Evolutionary conservation across 2,888 invertebrate genomes (phyloP), one percentile per base, ranked within the genome.

Genomic region (Drosophila neutralis): DNA sequence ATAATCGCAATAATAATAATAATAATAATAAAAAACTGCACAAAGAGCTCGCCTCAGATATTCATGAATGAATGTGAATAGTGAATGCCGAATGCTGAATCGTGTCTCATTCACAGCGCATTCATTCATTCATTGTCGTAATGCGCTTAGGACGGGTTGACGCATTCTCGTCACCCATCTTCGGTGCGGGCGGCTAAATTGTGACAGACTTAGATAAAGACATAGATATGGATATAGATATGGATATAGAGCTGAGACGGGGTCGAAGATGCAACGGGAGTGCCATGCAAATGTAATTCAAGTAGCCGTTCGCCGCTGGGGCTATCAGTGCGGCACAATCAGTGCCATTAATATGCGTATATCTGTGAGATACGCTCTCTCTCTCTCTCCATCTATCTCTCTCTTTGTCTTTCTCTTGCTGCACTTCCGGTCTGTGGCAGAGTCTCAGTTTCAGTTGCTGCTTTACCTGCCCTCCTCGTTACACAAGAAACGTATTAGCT

Each of bases 271-370:
- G 24, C 24, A 45, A 24, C 8, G 54, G 29, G 24, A 31, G 33
- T 76, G 67, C 36, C 69, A 77, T 69, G 75, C 71, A 75, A 73
- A 76, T 85, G 85, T 87, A 85, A 85, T 83, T 79, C 79, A 85
- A 85, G 85, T 77, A 85, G 85, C 69, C 69, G 69, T 21, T 60
- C 35, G 54, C 36, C 18, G 42, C 27, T 49, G 51, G 69, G 71
- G 69, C 71, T 84, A 84, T 87, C 81, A 38, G 56, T 54, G 73
- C 73, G 71, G 70, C 82, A 77, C 77, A 82, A 82, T 82, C 87
- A 73, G 83, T 77, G 84, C 68, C 83, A 80, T 85, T 85, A 76
- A 82, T 80, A 82, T 82, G 80, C 76, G 83, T 4, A 54, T 82
- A 86, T 83, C 82, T 84, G 31, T 76, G 35, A 76, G 69, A 73